These are phyloP conservation scores for Exephanes ischioxanthus DNA, from an alignment of 2,888 invertebrate genomes.

Conservation along the genomic window DNA sequence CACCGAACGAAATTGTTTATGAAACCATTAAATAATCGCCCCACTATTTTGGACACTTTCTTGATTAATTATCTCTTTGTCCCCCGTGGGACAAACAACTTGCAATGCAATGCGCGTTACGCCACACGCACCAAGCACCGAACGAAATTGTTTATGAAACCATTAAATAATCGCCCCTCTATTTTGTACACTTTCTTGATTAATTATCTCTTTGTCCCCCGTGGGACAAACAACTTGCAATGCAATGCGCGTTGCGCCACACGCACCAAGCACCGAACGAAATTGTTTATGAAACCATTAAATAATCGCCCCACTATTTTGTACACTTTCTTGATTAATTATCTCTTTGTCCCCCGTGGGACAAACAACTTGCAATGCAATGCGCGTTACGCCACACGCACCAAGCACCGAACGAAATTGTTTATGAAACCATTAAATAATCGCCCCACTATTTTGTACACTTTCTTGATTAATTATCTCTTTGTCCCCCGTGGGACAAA, in stretches of 20 bases:
- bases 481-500: conserved; percentile 49
- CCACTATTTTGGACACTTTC: not conserved
- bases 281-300: conserved; percentile 6
- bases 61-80: too few relatives aligned
- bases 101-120: conserved; percentile 3
- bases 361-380: conserved; percentile 16
- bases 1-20: conserved; percentile 13
- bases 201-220: conserved; percentile 50
- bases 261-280: conserved; percentile 17
- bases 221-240: conserved; percentile 36
- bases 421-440: not conserved
- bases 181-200: not conserved
- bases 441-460: not conserved
- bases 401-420: conserved; percentile 19
- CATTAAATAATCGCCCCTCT: not conserved
- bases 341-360: conserved; percentile 51
- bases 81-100: conserved; percentile 46
- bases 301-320: not conserved
- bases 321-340: too few relatives aligned
- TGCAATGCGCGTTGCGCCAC: conserved; percentile 6
- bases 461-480: too few relatives aligned
- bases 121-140: conserved; percentile 16
- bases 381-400: conserved; percentile 22
- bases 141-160: conserved; percentile 11
- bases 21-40: not conserved